Base-by-base conservation (phyloP, 2,888 invertebrate species). In the Furcula furcula region DNA sequence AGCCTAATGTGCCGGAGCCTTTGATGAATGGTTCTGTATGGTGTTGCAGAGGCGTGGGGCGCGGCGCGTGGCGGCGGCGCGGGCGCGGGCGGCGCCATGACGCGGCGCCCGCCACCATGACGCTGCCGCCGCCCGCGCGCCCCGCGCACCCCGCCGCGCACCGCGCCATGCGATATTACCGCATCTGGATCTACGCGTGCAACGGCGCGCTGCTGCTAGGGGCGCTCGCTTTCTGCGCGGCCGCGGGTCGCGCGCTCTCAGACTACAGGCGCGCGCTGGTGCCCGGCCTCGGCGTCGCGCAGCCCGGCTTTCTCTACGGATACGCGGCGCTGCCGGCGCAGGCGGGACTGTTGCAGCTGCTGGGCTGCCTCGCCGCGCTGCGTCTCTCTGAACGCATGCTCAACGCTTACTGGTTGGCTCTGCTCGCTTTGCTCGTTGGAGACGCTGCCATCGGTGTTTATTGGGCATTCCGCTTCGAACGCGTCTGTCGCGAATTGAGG, bases 181-280 rank as follows among this genome's bases (percentile, higher is more conserved):
- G 95, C 89, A 93, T 96, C 83, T 96, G 96, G 96, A 96, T 96
- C 80, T 96, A 96, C 91, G 94, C 95, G 80, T 96, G 95, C 93
- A 96, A 96, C 91, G 93, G 94, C 85, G 95, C 95, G 68, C 91
- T 96, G 81, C 90, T 96, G 82, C 92, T 95, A 65, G 94, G 94
- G 75, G 94, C 95, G 72, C 87, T 95, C 56, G 94, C 94, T 42
- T 95, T 95, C 78, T 92, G 93, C 68, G 93, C 93, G 54, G 94
- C 94, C 55, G 94, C 94, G 54, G 92, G 92, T 34, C 91, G 92
- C 66, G 93, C 93, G 29, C 90, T 94, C 36, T 90, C 92, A 40
- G 94, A 94, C 81, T 94, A 93, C 66, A 89, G 93, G 39, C 91
- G 94, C 60, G 81, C 92, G 47, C 90, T 95, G 36, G 91, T 95